These are phyloP conservation scores for Nebria ingens DNA, from an alignment of 1,140 invertebrate genomes.

Conservation along the genomic window DNA sequence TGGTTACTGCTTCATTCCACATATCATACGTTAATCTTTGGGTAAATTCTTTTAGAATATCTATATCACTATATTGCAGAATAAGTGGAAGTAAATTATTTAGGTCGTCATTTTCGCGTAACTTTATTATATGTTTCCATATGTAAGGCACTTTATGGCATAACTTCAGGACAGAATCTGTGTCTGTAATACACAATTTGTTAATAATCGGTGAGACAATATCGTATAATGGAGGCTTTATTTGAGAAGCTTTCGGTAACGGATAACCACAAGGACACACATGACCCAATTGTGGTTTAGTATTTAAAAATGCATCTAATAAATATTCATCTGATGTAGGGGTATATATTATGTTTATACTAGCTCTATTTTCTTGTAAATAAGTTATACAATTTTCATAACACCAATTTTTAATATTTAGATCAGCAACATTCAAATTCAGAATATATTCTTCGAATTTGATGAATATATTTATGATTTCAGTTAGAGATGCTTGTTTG, in stretches of 20 bases:
- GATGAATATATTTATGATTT: conserved; percentile 10
- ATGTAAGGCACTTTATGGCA: conserved; percentile 24
- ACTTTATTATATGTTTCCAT: conserved; percentile 20
- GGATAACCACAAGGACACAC: conserved; percentile 28
- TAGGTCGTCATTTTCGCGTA: conserved; percentile 15
- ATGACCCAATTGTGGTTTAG: conserved; percentile 17
- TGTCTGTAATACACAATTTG: conserved; percentile 18
- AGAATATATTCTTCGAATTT: conserved; percentile 19
- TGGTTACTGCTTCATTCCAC: conserved; percentile 25
- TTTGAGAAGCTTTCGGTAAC: conserved; percentile 22
- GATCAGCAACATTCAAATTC: conserved; percentile 14
- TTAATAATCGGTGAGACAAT: conserved; percentile 13
- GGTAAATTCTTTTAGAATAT: conserved; percentile 20
- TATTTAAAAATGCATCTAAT: conserved; percentile 19
- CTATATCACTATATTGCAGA: conserved; percentile 26
- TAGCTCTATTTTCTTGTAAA: conserved; percentile 6
- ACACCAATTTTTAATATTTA: conserved; percentile 24
- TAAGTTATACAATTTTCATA: conserved; percentile 24
- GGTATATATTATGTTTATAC: too few species aligned
- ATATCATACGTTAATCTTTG: conserved; percentile 25
- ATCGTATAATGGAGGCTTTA: conserved; percentile 20
- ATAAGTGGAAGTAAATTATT: conserved; percentile 21
- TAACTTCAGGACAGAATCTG: conserved; percentile 15
- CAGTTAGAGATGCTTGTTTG: conserved; percentile 11
- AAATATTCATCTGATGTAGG: conserved; percentile 19